Evolutionary conservation across 2,113 vertebrate species (phyloP).

Genomic region (Hemicordylus capensis): DNA sequence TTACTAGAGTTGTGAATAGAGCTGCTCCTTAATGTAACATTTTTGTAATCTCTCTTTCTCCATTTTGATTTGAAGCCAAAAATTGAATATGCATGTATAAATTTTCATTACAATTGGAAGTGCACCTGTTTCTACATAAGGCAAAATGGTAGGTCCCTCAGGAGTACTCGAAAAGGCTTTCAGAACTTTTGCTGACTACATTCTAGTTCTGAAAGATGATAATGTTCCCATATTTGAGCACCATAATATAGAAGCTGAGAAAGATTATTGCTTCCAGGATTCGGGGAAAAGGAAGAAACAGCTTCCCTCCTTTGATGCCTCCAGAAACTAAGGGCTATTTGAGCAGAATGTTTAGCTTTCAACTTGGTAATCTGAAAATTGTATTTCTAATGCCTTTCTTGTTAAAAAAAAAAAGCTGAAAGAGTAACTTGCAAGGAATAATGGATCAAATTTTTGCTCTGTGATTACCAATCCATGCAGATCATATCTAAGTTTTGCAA

Average conservation of each 20-base stretch:
- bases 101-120: not conserved
- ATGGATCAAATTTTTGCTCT: too few relatives aligned
- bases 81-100: not conserved
- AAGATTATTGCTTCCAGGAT: not conserved
- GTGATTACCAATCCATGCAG: too few relatives aligned
- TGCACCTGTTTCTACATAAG: not conserved
- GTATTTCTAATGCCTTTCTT: too few relatives aligned
- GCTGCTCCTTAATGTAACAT: not conserved
- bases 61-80: not conserved
- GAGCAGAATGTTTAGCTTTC: not conserved
- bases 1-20: too few relatives aligned
- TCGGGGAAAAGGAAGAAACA: not conserved
- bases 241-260: not conserved
- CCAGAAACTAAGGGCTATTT: not conserved
- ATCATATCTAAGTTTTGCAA: too few relatives aligned
- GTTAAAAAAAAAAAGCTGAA: too few relatives aligned
- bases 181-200: not conserved
- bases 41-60: not conserved
- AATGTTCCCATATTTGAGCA: not conserved
- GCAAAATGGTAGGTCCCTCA: not conserved
- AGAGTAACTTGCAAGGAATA: too few relatives aligned
- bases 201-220: not conserved
- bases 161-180: not conserved
- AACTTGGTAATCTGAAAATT: too few relatives aligned
- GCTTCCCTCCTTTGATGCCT: not conserved